A percentile compares a stretch with the other conserved stretches of the same genome.
Evolutionary conservation across 2,113 vertebrate genomes (phyloP).

Genomic region (Noctilio leporinus): DNA sequence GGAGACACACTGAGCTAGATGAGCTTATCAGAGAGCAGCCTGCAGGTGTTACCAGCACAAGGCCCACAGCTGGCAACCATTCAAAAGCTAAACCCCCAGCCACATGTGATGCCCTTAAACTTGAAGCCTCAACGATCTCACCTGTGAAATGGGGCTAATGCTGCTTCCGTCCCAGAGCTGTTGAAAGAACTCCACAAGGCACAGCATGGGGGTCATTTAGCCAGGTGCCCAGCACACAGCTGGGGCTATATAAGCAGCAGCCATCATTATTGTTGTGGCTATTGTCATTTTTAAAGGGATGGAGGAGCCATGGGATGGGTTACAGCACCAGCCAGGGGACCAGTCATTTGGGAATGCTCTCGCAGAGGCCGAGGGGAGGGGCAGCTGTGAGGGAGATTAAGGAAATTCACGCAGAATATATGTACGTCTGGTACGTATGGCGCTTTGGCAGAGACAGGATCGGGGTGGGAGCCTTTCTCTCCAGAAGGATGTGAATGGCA

Average conservation of each 20-base stretch:
- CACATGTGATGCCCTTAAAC: fast-evolving
- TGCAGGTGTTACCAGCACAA: too few relatives aligned
- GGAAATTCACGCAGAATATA: constrained; percentile 52
- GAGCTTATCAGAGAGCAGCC: not conserved
- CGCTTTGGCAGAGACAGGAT: constrained; percentile 50
- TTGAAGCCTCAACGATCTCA: not conserved
- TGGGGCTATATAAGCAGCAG: fast-evolving
- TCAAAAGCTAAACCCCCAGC: not conserved
- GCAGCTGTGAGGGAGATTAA: constrained; percentile 62
- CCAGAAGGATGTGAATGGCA: constrained; percentile 46
- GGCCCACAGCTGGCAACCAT: not conserved
- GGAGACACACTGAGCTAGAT: fast-evolving
- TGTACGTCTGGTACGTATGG: constrained; percentile 58
- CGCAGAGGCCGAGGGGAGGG: not conserved
- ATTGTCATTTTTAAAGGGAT: not conserved
- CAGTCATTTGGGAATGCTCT: not conserved
- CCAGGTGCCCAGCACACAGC: fast-evolving
- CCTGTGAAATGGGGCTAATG: not conserved
- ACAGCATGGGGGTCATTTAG: fast-evolving
- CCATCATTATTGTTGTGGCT: fast-evolving
- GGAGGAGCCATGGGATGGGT: not conserved
- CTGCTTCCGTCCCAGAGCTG: fast-evolving
- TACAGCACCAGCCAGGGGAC: not conserved
- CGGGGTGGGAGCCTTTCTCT: not conserved
- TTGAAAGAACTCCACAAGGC: fast-evolving